Base-by-base conservation (phyloP, 2,797 vertebrate genomes). In the Typhlichthys eigenmanni region DNA sequence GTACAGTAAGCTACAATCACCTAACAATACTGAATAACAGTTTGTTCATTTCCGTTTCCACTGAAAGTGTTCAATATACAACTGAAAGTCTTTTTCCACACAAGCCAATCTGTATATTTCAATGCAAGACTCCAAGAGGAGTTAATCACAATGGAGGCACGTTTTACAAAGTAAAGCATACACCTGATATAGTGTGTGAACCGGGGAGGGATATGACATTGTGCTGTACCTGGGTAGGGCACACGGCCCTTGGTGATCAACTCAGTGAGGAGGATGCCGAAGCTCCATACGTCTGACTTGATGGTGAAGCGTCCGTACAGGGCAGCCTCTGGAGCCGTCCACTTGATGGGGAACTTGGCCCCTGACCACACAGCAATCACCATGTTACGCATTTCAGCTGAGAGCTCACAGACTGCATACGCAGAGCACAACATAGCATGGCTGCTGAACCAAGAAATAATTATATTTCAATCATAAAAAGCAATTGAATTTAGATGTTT, bases 241-340 rank as follows among this genome's bases (percentile, higher is more conserved):
- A 99, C 94, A 17, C 96, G 92, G 79, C 97, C 97, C 75, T 98
- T 98, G 69, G 94, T 98, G 88, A 98, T 95, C 73, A 99, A 93
- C 80, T 99, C 97, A 0, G 95, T 98, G 64, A 98, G 89, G 24
- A 98, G 91, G 84, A 98, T 96, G 67, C 97, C 96, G 0, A 98
- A 99, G 74, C 96, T 98, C 97, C 97, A 99, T 38, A 99, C 96
- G 0, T 98, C 97, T 0, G 96, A 98, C 84, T 99, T 99, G 90
- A 99, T 96, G 88, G 95, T 97, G 82, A 99, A 99, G 83, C 85
- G 95, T 68, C 96, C 95, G 4, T 92, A 98, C 34, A 98, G 92
- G 0, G 97, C 97, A 0, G 97, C 97, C 85, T 98, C 97, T 0
- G 97, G 97, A 32, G 97, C 96, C 0, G 97, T 98, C 97, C 97